Evolutionary conservation across 1,140 invertebrate species (phyloP).

Genomic region (Pararge aegeria): DNA sequence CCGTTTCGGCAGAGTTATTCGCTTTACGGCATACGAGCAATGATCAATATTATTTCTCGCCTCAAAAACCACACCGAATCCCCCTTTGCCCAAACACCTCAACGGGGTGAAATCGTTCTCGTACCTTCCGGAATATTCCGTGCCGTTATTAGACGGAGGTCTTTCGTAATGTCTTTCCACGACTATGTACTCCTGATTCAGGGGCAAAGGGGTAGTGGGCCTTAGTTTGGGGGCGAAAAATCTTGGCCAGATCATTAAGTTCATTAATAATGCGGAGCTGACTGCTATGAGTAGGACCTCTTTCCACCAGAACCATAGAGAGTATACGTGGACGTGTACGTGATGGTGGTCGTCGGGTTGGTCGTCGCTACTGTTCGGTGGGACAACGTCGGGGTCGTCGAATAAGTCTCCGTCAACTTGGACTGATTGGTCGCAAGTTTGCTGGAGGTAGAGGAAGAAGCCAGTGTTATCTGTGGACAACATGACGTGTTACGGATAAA

Average conservation of each 20-base stretch:
- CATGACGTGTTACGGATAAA: no score
- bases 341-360: slow-evolving; percentile 51
- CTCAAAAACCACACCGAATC: slow-evolving; percentile 98
- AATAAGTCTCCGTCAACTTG: slow-evolving; percentile 48
- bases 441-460: slow-evolving; percentile 67
- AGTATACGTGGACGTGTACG: slow-evolving; percentile 79
- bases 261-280: slow-evolving; percentile 64
- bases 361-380: slow-evolving; percentile 46
- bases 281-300: slow-evolving; percentile 65
- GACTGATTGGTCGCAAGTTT: slow-evolving; percentile 62
- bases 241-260: slow-evolving; percentile 68
- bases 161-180: slow-evolving; percentile 71
- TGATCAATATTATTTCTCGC: slow-evolving; percentile 97
- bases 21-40: slow-evolving; percentile 96
- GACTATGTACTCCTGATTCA: slow-evolving; percentile 48
- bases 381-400: slow-evolving; percentile 34
- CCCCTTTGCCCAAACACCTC: slow-evolving; percentile 93
- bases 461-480: slow-evolving; percentile 53
- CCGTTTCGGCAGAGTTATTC: slow-evolving; percentile 93
- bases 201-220: slow-evolving; percentile 38
- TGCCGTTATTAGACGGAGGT: slow-evolving; percentile 40
- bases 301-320: slow-evolving; percentile 90
- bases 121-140: slow-evolving; percentile 86
- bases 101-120: slow-evolving; percentile 92
- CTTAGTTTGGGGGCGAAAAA: slow-evolving; percentile 51